Conservation (phyloP, 2,888 invertebrate genomes). For the Choristoneura rosaceana region DNA sequence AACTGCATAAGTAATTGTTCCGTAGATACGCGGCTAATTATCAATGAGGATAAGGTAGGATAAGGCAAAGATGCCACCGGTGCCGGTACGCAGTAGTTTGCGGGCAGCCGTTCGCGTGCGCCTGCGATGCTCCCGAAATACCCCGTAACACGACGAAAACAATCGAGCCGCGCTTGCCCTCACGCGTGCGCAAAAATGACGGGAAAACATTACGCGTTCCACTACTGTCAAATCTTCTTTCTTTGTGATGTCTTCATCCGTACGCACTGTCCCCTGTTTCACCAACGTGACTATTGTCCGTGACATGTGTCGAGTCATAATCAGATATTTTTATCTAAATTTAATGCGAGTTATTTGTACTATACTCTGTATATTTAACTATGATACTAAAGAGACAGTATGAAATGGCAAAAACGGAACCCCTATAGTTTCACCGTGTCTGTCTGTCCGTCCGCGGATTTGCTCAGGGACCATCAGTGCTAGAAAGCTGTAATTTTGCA, state of each 20-base stretch:
- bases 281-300: too few species aligned
- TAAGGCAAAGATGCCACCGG: background rate
- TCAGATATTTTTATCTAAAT: too few species aligned
- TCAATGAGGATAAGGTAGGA: background rate
- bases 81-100: constrained; percentile 61
- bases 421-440: too few species aligned
- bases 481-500: too few species aligned
- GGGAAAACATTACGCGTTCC: constrained; percentile 64
- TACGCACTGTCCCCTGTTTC: background rate
- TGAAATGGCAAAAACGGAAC: too few species aligned
- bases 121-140: constrained; percentile 77
- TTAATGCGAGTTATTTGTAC: too few species aligned
- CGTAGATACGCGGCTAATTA: background rate
- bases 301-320: too few species aligned
- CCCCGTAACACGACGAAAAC: constrained; percentile 84
- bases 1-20: background rate
- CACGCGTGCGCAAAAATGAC: constrained; percentile 77
- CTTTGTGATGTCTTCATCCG: background rate
- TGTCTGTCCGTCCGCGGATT: too few species aligned
- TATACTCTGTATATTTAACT: too few species aligned
- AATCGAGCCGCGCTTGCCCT: constrained; percentile 78
- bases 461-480: too few species aligned
- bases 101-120: constrained; percentile 69
- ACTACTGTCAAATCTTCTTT: constrained; percentile 20
- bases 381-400: too few species aligned